Evolutionary conservation across 2,888 invertebrate genomes (phyloP).

Genomic region (Halictus quadricinctus): DNA sequence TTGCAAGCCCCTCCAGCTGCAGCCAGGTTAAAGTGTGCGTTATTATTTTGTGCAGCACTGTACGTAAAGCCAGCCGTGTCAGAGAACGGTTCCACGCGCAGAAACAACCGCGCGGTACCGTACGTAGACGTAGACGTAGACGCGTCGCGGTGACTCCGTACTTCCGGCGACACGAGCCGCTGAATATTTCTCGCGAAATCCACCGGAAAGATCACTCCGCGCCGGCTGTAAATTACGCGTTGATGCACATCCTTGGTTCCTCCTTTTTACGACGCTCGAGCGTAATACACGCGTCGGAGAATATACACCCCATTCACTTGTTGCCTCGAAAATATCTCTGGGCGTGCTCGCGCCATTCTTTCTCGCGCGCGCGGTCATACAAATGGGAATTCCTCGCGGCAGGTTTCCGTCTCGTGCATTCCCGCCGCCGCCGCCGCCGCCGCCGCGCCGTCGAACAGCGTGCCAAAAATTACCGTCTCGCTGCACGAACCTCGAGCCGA

Average conservation of each 20-base stretch:
- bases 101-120: too few relatives aligned
- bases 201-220: constrained; percentile 30
- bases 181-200: constrained; percentile 47
- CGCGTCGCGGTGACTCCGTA: constrained; percentile 35
- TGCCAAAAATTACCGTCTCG: background rate
- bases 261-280: constrained; percentile 15
- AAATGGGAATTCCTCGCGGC: constrained; percentile 15
- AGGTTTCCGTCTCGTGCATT: constrained; percentile 1
- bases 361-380: background rate
- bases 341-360: background rate
- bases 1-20: too few relatives aligned
- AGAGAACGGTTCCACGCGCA: background rate
- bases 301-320: constrained; percentile 21
- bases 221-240: constrained; percentile 45
- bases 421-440: background rate
- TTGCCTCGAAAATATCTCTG: constrained; percentile 15
- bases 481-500: background rate
- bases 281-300: constrained; percentile 7
- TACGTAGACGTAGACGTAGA: background rate
- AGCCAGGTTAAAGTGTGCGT: too few relatives aligned
- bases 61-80: background rate
- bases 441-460: too few relatives aligned
- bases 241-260: constrained; percentile 39
- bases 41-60: background rate
- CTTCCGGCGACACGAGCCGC: constrained; percentile 43